Conservation (phyloP, 2,113 vertebrate genomes). For the Gambusia holbrooki region DNA sequence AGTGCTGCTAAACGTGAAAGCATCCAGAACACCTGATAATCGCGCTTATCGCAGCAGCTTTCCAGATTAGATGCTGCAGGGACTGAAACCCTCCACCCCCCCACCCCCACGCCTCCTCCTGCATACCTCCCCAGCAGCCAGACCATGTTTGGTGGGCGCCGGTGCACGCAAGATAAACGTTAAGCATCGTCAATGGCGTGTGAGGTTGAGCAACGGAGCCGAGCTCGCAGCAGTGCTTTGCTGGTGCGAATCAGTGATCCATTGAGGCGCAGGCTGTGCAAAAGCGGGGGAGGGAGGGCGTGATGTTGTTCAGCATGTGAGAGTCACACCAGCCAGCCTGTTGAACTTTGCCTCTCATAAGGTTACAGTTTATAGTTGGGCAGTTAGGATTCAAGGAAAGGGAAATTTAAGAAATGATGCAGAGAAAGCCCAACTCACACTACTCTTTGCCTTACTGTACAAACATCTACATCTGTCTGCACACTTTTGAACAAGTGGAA, state of each 20-base stretch:
- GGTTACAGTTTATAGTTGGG: conserved; percentile 50
- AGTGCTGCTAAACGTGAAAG: conserved; percentile 56
- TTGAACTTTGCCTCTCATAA: conserved; percentile 68
- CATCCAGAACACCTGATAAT: conserved; percentile 75
- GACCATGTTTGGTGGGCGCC: conserved; percentile 69
- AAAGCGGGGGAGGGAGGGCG: not conserved
- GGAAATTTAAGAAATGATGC: not conserved
- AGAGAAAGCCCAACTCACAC: not conserved
- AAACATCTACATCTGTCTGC: not conserved
- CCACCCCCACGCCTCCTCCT: not conserved
- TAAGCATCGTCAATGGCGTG: conserved; percentile 28
- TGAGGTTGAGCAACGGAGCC: conserved; percentile 49
- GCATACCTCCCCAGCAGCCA: conserved; percentile 56
- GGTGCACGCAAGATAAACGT: conserved; percentile 59
- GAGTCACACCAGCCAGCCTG: conserved; percentile 62
- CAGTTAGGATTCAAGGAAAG: not conserved
- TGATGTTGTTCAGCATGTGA: conserved; percentile 62
- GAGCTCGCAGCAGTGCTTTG: conserved; percentile 50
- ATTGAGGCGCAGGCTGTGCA: conserved; percentile 54
- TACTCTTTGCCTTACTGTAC: not conserved
- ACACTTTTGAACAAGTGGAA: not conserved
- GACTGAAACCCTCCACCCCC: conserved; percentile 3
- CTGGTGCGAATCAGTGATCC: conserved; percentile 72
- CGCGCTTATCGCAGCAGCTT: conserved; percentile 60
- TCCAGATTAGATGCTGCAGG: conserved; percentile 56